These are phyloP conservation scores for Vanessa tameamea DNA, from an alignment of 1,140 invertebrate species.

Conservation along the genomic window DNA sequence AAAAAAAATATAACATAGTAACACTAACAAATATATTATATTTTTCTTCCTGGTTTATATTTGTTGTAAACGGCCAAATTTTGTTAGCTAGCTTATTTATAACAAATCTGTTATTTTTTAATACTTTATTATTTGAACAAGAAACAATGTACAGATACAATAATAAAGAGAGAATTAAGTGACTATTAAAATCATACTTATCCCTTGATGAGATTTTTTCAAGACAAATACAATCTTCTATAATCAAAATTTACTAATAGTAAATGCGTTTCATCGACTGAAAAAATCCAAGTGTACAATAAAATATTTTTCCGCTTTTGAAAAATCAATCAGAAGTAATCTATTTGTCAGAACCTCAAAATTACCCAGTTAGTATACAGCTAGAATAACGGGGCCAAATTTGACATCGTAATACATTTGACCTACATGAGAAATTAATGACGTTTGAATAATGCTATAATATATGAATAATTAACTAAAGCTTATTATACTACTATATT, in stretches of 20 bases:
- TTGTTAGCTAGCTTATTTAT: too few species aligned
- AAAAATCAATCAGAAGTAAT: not conserved
- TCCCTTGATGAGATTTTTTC: not conserved
- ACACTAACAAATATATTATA: not conserved
- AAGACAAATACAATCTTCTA: not conserved
- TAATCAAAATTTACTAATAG: too few species aligned
- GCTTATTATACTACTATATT: too few species aligned
- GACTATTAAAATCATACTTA: too few species aligned
- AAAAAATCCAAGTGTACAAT: not conserved
- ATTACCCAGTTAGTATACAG: slow-evolving; percentile 30
- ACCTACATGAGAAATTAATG: slow-evolving; percentile 64
- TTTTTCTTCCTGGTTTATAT: slow-evolving; percentile 1
- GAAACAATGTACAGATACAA: too few species aligned
- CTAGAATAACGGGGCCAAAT: slow-evolving; percentile 64
- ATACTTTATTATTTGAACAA: too few species aligned
- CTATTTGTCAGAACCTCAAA: slow-evolving; percentile 28
- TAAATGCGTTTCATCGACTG: not conserved
- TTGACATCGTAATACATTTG: slow-evolving; percentile 70
- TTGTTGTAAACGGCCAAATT: too few species aligned
- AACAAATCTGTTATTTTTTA: too few species aligned
- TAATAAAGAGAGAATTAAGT: too few species aligned
- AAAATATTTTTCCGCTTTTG: not conserved
- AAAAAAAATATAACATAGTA: not conserved
- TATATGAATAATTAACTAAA: too few species aligned
- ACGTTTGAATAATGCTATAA: slow-evolving; percentile 51